Percentiles rank a stretch among this genome's conserved stretches.
Conservation (phyloP, 2,113 vertebrate genomes). For the Rhagologus leucostigma region DNA sequence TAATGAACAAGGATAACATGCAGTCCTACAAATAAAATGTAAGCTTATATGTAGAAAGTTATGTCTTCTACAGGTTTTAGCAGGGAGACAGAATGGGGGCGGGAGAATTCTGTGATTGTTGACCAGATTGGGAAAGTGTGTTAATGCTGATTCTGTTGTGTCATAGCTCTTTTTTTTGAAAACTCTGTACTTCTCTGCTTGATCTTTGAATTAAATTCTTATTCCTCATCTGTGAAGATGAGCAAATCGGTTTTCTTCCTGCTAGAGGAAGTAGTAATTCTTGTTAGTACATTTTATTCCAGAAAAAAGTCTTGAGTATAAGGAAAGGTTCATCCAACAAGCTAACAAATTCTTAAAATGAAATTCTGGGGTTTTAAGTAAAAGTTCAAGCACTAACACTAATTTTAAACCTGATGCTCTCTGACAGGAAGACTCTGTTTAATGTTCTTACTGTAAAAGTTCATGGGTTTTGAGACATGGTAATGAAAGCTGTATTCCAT, state of each 20-base stretch:
- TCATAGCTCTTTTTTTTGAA: background rate
- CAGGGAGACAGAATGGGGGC: fast-evolving
- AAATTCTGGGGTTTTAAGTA: background rate
- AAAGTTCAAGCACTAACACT: background rate
- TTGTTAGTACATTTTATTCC: background rate
- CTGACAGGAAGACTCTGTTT: background rate
- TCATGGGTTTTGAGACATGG: background rate
- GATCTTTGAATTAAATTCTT: background rate
- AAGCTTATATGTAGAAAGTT: background rate
- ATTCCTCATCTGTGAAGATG: background rate
- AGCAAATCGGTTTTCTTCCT: background rate
- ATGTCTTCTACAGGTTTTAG: background rate
- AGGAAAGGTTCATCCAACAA: background rate
- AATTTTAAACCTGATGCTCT: background rate
- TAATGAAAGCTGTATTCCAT: background rate
- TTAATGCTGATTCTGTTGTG: background rate
- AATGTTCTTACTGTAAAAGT: background rate
- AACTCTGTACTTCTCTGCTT: background rate
- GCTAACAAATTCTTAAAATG: background rate
- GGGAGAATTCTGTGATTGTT: background rate
- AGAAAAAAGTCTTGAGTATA: background rate
- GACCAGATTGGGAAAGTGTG: background rate
- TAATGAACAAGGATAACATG: background rate
- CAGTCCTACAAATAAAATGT: background rate
- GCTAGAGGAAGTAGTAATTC: background rate